phyloP scores from a whole-genome alignment of 2,113 vertebrate genomes.

The Calyptomena viridis region DNA sequence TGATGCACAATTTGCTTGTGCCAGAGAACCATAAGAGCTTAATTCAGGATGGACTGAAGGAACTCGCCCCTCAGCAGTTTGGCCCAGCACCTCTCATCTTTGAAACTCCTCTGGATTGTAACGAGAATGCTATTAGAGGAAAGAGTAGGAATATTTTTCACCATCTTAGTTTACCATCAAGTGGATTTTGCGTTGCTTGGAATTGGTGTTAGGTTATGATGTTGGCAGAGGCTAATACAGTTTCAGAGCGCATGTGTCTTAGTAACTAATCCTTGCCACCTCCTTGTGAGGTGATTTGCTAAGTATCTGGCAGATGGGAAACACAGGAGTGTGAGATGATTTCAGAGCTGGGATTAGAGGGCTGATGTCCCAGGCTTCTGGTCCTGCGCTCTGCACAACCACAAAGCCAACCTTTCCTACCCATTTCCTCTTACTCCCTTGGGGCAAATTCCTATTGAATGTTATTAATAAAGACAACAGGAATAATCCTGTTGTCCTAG shows the following conservation, averaged over 20 bases:
- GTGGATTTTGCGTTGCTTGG: conserved; percentile 10
- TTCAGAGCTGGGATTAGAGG: conserved; percentile 13
- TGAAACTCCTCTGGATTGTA: background rate
- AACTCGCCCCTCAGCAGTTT: background rate
- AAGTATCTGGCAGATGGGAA: conserved; percentile 28
- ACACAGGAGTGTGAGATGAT: background rate
- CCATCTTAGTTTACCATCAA: background rate
- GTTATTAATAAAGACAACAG: background rate
- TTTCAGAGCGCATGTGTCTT: background rate
- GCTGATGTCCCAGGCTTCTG: background rate
- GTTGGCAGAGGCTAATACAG: background rate
- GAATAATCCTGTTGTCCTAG: background rate
- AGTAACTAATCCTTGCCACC: conserved; percentile 17
- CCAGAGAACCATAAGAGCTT: background rate
- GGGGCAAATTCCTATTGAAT: background rate
- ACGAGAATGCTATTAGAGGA: background rate
- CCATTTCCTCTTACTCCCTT: background rate
- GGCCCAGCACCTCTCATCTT: background rate
- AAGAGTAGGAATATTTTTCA: background rate
- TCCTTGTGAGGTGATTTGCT: conserved; percentile 8
- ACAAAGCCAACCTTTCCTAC: background rate
- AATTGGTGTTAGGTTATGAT: background rate
- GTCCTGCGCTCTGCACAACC: background rate
- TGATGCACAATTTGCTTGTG: background rate
- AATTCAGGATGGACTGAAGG: background rate